Conservation (phyloP, 2,888 invertebrate species). For the Mylabris sibirica region DNA sequence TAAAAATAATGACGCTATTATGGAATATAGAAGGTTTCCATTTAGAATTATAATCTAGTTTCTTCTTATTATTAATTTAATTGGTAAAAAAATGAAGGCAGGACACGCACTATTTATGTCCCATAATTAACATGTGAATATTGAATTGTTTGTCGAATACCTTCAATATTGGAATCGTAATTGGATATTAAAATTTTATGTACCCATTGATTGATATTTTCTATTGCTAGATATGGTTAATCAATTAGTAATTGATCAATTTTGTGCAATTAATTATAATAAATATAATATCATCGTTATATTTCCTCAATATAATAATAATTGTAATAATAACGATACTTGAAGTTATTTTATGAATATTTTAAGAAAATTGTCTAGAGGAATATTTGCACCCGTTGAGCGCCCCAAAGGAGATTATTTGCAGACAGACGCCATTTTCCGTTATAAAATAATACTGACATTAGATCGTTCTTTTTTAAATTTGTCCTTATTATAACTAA, state of each 20-base stretch:
- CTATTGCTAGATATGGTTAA: background rate
- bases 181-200: background rate
- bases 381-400: background rate
- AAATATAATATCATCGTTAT: background rate
- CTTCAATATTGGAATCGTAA: background rate
- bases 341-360: background rate
- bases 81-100: too few relatives aligned
- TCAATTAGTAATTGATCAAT: background rate
- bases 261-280: background rate
- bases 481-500: background rate
- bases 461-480: background rate
- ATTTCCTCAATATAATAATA: background rate
- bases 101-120: background rate
- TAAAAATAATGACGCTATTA: too few relatives aligned
- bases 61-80: too few relatives aligned
- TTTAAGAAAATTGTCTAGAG: constrained; percentile 1
- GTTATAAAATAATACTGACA: background rate
- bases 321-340: background rate
- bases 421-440: constrained; percentile 11
- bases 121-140: background rate
- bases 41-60: too few relatives aligned
- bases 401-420: background rate
- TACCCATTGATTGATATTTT: background rate
- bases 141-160: background rate
- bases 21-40: too few relatives aligned